phyloP scores from a whole-genome alignment of 2,113 vertebrate genomes.

The Pteropus alecto region DNA sequence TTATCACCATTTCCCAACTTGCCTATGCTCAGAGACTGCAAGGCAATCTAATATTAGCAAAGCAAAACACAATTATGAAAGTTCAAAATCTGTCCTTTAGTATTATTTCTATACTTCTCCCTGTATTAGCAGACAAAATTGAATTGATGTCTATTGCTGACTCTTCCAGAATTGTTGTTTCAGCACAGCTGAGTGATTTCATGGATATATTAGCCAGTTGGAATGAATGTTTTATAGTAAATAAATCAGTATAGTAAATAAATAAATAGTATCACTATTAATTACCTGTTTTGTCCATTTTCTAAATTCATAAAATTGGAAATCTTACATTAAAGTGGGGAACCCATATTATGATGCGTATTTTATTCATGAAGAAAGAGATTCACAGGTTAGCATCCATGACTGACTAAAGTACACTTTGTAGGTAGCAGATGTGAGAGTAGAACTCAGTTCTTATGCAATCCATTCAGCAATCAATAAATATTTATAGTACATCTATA shows the following conservation, averaged over 20 bases:
- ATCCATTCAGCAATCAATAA: background rate
- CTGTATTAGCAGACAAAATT: conserved; percentile 43
- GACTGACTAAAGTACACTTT: background rate
- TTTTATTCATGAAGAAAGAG: background rate
- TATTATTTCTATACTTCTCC: conserved; percentile 11
- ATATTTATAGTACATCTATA: background rate
- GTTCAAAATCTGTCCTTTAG: conserved; percentile 25
- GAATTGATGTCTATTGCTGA: conserved; percentile 49
- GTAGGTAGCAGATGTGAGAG: background rate
- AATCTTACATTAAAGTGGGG: background rate
- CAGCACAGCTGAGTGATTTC: conserved; percentile 32
- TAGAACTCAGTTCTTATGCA: background rate
- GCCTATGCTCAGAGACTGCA: background rate
- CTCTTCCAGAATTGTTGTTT: conserved; percentile 32
- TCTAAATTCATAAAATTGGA: background rate
- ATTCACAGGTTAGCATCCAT: background rate
- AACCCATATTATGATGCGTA: background rate
- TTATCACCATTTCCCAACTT: background rate
- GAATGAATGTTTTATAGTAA: background rate
- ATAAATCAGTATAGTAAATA: background rate
- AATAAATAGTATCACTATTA: background rate
- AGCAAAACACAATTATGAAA: conserved; percentile 41
- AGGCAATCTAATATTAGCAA: background rate
- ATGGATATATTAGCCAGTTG: background rate
- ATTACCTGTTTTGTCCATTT: background rate